These are phyloP conservation scores for Porites lutea DNA, from an alignment of 64 coral and sea anemone genomes.

Conservation along the genomic window DNA sequence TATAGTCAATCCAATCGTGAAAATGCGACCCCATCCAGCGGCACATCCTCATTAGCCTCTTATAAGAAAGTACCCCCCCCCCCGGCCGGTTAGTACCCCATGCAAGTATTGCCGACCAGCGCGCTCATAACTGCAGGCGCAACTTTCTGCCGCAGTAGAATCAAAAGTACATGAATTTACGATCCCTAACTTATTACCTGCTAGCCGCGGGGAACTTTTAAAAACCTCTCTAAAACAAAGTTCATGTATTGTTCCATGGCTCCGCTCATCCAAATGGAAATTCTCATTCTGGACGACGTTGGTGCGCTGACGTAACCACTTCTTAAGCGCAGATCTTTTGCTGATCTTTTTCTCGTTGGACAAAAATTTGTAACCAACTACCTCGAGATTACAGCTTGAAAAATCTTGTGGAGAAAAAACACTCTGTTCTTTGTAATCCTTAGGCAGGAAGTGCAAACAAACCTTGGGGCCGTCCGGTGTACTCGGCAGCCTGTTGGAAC, in stretches of 20 bases:
- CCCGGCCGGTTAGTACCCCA: no score
- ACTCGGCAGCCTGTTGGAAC: not conserved
- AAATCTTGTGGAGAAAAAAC: not conserved
- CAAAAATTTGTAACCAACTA: slow-evolving; percentile 13
- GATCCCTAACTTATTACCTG: not conserved
- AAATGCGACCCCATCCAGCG: no score
- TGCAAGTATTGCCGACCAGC: no score
- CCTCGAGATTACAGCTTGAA: not conserved
- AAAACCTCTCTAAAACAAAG: slow-evolving; percentile 12
- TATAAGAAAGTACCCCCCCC: no score
- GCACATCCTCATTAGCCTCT: no score
- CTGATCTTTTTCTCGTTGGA: slow-evolving; percentile 36
- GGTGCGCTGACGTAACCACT: not conserved
- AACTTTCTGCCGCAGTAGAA: no score
- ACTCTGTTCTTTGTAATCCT: not conserved
- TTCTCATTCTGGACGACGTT: not conserved
- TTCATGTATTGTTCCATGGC: not conserved
- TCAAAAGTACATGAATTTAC: not conserved
- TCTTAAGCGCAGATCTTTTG: slow-evolving; percentile 33
- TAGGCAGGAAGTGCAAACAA: not conserved
- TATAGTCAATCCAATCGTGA: no score
- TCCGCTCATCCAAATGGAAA: not conserved
- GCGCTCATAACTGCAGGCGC: no score
- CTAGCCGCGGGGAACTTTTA: not conserved
- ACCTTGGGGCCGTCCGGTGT: not conserved